Percentiles rank a stretch among this genome's conserved stretches.
phyloP scores from a whole-genome alignment of 2,797 vertebrate genomes.

The Distichodus sexfasciatus region DNA sequence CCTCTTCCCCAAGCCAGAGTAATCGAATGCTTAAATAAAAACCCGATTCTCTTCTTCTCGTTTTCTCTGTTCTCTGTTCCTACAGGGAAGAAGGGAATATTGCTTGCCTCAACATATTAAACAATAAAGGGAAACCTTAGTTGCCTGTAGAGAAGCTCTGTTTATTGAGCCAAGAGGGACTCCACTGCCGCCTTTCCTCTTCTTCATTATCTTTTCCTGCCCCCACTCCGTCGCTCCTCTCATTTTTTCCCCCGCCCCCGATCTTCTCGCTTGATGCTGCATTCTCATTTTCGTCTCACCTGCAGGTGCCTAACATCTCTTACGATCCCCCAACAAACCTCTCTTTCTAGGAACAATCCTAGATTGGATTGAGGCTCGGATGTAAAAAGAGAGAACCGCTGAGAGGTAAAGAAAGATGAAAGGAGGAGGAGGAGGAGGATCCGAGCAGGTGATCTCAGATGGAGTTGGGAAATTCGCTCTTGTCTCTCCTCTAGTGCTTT shows the following conservation, averaged over 20 bases:
- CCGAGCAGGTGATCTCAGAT: slow-evolving; percentile 16
- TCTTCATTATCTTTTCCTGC: slow-evolving; percentile 29
- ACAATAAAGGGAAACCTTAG: slow-evolving; percentile 53
- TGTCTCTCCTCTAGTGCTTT: slow-evolving; percentile 3
- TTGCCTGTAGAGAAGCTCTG: slow-evolving; percentile 44
- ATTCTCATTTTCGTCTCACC: neutral
- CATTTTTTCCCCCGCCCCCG: slow-evolving; percentile 2
- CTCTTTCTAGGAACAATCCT: no score
- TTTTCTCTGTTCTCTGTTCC: slow-evolving; percentile 21
- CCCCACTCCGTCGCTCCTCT: neutral
- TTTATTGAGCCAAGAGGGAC: slow-evolving; percentile 57
- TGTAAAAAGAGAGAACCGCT: no score
- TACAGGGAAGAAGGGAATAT: slow-evolving; percentile 21
- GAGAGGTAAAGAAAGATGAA: neutral
- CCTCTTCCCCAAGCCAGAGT: slow-evolving; percentile 65
- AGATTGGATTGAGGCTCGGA: no score
- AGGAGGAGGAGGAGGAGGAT: neutral
- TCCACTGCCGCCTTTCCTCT: slow-evolving; percentile 1
- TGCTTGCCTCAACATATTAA: slow-evolving; percentile 53
- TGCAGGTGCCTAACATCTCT: no score
- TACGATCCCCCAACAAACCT: no score
- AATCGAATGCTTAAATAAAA: slow-evolving; percentile 84
- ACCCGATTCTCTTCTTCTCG: slow-evolving; percentile 46
- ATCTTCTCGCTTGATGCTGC: neutral
- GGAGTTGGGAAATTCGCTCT: neutral